Evolutionary conservation across 2,888 invertebrate genomes (phyloP), one percentile per base, ranked within the genome.

Genomic region (Yponomeuta evonymella): DNA sequence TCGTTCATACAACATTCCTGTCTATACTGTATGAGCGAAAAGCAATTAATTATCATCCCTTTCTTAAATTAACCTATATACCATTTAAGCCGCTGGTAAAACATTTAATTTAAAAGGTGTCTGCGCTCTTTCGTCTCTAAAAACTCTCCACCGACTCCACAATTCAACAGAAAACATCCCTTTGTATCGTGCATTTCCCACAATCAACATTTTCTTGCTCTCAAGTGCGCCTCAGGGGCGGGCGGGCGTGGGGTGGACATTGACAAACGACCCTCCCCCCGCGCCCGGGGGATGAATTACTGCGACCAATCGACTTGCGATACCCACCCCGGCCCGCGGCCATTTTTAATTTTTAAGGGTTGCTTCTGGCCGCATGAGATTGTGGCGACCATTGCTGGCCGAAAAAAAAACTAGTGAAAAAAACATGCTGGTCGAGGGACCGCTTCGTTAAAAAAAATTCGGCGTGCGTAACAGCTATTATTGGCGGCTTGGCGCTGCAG

Each of bases 291-390:
- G 79, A 89, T 91, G 92, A 91, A 77, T 88, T 88, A 92, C 88
- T 74, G 83, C 87, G 82, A 83, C 90, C 92, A 90, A 91, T 91
- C 90, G 91, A 88, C 88, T 72, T 84, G 83, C 85, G 84, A 83
- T 83, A 71, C 71, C 71, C 65, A 58, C 72, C 72, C 83, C 81
- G 83, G 82, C 83, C 76, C 79, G 87, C 89, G 83, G 91, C 91
- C 91, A 92, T 92, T 90, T 91, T 92, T 91, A 90, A 91, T 91
- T 91, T 89, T 90, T 88, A 88, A 87, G 91, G 90, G 90, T 86
- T 84, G 82, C 78, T 83, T 36, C 9, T 58, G 33, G 15, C 33
- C 30, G 65, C 65, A 30, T 30, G 29, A 30, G 65, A 68, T 43
- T 48, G n/a, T 2, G 15, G 36, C 29, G 0, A 43, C 43, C n/a